phyloP scores from a whole-genome alignment of 2,113 vertebrate species.

The Furnarius figulus region DNA sequence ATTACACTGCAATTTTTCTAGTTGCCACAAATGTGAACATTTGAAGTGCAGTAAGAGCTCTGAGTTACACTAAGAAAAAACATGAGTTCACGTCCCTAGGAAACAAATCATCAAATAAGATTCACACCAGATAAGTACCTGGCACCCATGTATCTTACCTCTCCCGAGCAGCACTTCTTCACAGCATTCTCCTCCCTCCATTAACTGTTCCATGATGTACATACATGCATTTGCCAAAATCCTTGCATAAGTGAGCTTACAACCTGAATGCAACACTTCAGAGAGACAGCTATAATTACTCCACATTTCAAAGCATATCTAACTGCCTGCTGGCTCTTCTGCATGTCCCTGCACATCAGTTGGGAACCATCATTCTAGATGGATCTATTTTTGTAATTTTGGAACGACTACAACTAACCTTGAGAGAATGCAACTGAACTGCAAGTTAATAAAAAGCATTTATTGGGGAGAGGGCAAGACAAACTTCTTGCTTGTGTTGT shows the following conservation, averaged over 20 bases:
- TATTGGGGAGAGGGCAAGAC: fast-evolving
- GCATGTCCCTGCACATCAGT: background rate
- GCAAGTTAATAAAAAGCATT: background rate
- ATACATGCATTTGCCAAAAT: background rate
- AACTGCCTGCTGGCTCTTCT: background rate
- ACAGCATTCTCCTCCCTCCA: background rate
- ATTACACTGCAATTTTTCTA: background rate
- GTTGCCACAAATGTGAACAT: background rate
- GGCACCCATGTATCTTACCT: background rate
- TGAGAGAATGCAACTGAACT: background rate
- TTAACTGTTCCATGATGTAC: background rate
- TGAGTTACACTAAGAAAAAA: background rate
- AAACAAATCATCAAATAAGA: background rate
- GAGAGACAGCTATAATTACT: background rate
- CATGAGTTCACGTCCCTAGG: background rate
- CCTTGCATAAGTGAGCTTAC: background rate
- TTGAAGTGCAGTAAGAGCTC: background rate
- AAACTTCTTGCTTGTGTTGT: background rate
- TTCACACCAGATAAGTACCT: background rate
- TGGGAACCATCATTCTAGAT: background rate
- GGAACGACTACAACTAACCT: background rate
- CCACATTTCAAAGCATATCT: background rate
- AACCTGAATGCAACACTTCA: background rate
- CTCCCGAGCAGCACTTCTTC: background rate
- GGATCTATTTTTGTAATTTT: background rate